Evolutionary conservation across 2,888 invertebrate genomes (phyloP), one percentile per base, ranked within the genome.

Genomic region (Scaeva pyrastri): DNA sequence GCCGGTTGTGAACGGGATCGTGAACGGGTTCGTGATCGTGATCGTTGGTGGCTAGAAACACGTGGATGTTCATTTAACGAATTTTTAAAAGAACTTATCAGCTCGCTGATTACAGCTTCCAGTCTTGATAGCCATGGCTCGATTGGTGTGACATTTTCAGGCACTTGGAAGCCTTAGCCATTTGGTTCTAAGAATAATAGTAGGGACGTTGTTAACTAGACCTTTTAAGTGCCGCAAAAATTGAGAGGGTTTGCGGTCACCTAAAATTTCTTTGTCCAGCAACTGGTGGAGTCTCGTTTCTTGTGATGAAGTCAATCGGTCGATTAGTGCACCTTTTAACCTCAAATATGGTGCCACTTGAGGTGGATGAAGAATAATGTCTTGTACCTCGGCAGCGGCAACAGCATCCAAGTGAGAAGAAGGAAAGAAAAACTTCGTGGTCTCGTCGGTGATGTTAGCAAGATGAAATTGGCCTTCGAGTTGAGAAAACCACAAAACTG

Each of bases 391-490:
- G 2, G 50, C 21, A 0, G 21, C 19, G 3, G 48, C 48, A 19
- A 2, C 10, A 19, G 21, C 48, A 48, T 48, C 48, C 48, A 48
- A 19, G 10, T 19, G 48, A 7, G 48, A 48, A 1, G 48, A 36
- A 11, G 36, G 16, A 11, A 56, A 16, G 7, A 16, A 36, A 36
- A 56, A 36, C 10, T 56, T 16, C 2, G 16, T 36, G 5, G 8
- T 36, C 10, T 56, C 56, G 12, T 56, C 36, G 56, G 36, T 36
- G n/a, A 56, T 36, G 16, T 1, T 11, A 36, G 56, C 56, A 56
- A 56, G 56, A 16, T 56, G 56, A 36, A 56, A 56, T 36, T 36
- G 56, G 8, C 56, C 56, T 16, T 56, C 56, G 23, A 52, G 52
- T 26, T 52, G 52, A 4, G 52, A 23, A 23, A 52, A 52, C 52